Evolutionary conservation across 2,888 invertebrate genomes (phyloP).

Genomic region (Trachelus iudaicus): DNA sequence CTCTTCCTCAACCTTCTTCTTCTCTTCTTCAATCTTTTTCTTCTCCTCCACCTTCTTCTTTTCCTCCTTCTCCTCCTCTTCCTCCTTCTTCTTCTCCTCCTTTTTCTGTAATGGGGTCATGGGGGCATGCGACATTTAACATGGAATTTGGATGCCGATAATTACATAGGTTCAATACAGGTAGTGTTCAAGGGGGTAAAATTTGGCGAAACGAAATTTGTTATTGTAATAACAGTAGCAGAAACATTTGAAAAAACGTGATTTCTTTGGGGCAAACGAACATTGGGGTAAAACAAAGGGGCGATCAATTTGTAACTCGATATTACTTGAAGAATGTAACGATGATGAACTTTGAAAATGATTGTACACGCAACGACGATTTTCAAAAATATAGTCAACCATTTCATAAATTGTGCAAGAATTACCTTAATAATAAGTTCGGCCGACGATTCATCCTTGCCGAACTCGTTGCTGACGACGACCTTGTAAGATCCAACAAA

Average conservation of each 20-base stretch:
- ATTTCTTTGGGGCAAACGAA: too few relatives aligned
- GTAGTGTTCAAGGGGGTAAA: constrained; percentile 17
- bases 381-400: not conserved
- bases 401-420: not conserved
- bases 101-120: constrained; percentile 9
- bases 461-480: constrained; percentile 90
- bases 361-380: not conserved
- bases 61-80: constrained; percentile 39
- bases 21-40: constrained; percentile 47
- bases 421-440: constrained; percentile 79
- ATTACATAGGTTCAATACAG: constrained; percentile 4
- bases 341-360: not conserved
- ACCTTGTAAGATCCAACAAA: constrained; percentile 86
- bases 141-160: not conserved
- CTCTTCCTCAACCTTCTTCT: constrained; percentile 45
- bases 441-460: constrained; percentile 88
- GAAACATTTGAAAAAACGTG: not conserved
- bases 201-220: not conserved
- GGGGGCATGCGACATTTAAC: constrained; percentile 42
- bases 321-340: not conserved
- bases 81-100: constrained; percentile 22
- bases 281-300: not conserved
- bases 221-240: too few relatives aligned
- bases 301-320: not conserved
- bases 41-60: constrained; percentile 44